These are phyloP conservation scores for Antennarius striatus DNA, from an alignment of 2,113 vertebrate genomes.

Conservation along the genomic window DNA sequence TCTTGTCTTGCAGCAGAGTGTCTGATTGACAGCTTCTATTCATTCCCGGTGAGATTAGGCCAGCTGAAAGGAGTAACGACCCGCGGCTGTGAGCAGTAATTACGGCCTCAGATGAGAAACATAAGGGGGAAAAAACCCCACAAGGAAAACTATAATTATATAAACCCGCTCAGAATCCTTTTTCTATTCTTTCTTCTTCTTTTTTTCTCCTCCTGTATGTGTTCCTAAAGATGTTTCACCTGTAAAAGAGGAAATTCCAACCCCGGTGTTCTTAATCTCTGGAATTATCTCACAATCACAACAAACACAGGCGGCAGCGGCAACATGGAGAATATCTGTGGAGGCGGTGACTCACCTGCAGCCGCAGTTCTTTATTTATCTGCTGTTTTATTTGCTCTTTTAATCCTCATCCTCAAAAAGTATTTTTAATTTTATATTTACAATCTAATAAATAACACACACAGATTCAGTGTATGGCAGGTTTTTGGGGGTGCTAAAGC, in stretches of 20 bases:
- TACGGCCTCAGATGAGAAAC: conserved; percentile 68
- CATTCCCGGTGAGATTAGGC: conserved; percentile 76
- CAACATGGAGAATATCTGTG: conserved; percentile 25
- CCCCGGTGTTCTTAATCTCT: conserved; percentile 18
- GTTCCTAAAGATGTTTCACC: conserved; percentile 58
- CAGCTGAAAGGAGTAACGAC: conserved; percentile 79
- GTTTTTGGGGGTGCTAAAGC: too few relatives aligned
- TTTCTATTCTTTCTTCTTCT: conserved; percentile 1
- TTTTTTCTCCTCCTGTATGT: neutral
- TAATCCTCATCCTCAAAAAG: too few relatives aligned
- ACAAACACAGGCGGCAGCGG: conserved; percentile 55
- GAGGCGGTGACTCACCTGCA: conserved; percentile 19
- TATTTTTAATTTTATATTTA: too few relatives aligned
- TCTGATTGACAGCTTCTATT: conserved; percentile 81
- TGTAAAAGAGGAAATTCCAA: conserved; percentile 56
- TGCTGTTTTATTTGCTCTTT: too few relatives aligned
- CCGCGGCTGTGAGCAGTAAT: conserved; percentile 73
- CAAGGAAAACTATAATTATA: conserved; percentile 80
- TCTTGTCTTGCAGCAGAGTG: conserved; percentile 75
- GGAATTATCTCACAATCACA: conserved; percentile 70
- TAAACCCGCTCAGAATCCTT: conserved; percentile 59
- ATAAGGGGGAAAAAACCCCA: conserved; percentile 63
- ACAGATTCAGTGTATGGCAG: too few relatives aligned
- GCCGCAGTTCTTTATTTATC: neutral
- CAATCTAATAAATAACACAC: too few relatives aligned